These are phyloP conservation scores for Tineola bisselliella DNA, from an alignment of 2,888 invertebrate genomes.

Conservation along the genomic window DNA sequence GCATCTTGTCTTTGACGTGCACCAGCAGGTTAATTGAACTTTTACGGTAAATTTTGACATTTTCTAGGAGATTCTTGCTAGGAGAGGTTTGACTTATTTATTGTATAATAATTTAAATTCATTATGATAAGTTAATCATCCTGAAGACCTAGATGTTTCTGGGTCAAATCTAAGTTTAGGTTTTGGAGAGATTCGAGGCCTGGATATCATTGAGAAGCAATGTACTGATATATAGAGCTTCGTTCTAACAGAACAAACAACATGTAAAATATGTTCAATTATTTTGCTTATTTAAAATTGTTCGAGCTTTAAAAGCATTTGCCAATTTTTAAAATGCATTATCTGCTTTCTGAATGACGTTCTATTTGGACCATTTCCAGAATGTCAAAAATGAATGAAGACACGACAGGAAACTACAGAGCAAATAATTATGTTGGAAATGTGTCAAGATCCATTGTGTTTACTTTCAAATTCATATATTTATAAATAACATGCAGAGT, in stretches of 20 bases:
- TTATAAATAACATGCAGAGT: not conserved
- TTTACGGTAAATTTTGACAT: slow-evolving; percentile 11
- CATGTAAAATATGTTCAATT: no score
- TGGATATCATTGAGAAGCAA: no score
- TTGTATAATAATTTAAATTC: no score
- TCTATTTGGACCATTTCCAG: not conserved
- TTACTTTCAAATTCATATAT: not conserved
- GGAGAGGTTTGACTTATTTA: not conserved
- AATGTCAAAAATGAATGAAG: not conserved
- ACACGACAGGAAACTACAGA: not conserved
- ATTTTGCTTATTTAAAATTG: no score
- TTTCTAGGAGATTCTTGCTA: not conserved
- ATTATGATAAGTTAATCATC: no score
- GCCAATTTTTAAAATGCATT: not conserved
- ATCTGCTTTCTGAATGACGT: not conserved
- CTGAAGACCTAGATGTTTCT: no score
- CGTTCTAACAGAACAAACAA: no score
- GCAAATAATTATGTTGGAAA: not conserved
- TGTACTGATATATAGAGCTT: no score
- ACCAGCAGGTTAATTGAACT: slow-evolving; percentile 71
- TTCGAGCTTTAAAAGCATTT: not conserved
- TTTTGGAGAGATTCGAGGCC: no score
- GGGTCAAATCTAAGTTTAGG: no score
- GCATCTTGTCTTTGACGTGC: slow-evolving; percentile 92
- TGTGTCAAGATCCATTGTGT: not conserved